Percentiles rank a stretch among this genome's conserved stretches.
phyloP scores from a whole-genome alignment of 2,797 vertebrate species.

The Chaetophractus vellerosus region DNA sequence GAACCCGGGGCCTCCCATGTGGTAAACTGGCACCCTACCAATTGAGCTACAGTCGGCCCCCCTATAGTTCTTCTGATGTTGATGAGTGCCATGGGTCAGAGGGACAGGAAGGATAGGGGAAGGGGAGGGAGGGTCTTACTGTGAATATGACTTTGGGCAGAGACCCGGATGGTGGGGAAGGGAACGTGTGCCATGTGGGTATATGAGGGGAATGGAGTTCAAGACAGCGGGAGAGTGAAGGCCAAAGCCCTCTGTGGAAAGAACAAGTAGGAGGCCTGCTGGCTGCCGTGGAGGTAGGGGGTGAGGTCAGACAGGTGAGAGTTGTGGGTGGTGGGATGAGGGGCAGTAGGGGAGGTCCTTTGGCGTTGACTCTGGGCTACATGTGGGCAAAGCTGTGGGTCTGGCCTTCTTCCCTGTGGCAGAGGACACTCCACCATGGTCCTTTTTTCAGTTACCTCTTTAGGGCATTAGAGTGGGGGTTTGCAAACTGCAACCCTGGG shows the following conservation, averaged over 20 bases:
- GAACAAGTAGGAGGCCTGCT: background rate
- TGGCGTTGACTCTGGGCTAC: background rate
- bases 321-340: too few species aligned
- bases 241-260: background rate
- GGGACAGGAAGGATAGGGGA: background rate
- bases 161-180: background rate
- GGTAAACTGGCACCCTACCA: too few species aligned
- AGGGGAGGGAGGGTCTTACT: background rate
- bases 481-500: background rate
- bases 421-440: background rate
- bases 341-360: too few species aligned
- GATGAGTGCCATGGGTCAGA: background rate
- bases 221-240: background rate
- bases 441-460: background rate
- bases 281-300: background rate
- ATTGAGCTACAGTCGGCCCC: too few species aligned
- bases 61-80: background rate
- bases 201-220: too few species aligned
- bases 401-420: background rate
- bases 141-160: background rate
- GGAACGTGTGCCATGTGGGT: background rate
- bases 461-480: conserved; percentile 2
- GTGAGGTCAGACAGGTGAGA: background rate
- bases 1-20: too few species aligned
- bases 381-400: background rate